phyloP scores from a whole-genome alignment of 2,113 vertebrate genomes.

The Monopterus albus region DNA sequence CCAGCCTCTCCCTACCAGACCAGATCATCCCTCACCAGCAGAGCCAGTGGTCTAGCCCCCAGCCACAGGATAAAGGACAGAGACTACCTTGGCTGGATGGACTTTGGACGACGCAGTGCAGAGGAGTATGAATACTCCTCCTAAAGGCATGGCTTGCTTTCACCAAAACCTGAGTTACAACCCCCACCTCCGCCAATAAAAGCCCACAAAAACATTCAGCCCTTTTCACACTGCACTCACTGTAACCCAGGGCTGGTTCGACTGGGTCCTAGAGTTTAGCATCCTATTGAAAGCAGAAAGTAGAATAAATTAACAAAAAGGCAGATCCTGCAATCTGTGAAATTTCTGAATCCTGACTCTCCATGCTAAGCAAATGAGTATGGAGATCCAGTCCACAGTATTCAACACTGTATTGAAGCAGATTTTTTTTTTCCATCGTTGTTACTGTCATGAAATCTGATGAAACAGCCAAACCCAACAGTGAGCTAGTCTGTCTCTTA shows the following conservation, averaged over 20 bases:
- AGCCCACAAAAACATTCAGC: slow-evolving; percentile 19
- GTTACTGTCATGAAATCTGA: slow-evolving; percentile 6
- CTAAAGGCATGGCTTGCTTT: slow-evolving; percentile 78
- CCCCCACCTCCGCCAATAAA: slow-evolving; percentile 29
- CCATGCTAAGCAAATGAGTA: background rate
- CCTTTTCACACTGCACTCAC: slow-evolving; percentile 60
- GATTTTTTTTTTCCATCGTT: background rate
- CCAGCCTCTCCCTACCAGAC: slow-evolving; percentile 78
- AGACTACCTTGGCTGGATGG: slow-evolving; percentile 99
- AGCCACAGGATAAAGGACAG: slow-evolving; percentile 95
- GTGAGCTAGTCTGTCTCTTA: background rate
- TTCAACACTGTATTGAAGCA: background rate
- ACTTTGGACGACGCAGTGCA: slow-evolving; percentile 93
- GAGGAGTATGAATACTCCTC: slow-evolving; percentile 93
- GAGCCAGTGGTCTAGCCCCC: slow-evolving; percentile 84
- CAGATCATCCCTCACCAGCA: slow-evolving; percentile 83
- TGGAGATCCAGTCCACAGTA: background rate
- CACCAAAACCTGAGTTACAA: slow-evolving; percentile 13
- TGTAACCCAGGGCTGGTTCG: slow-evolving; percentile 35
- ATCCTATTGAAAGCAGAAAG: background rate
- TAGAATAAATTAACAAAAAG: background rate
- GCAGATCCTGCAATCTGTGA: background rate
- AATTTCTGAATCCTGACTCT: background rate
- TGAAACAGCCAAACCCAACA: slow-evolving; percentile 2
- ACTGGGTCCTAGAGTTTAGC: slow-evolving; percentile 10